These are phyloP conservation scores for Thripadectes ignobilis DNA, from an alignment of 2,797 vertebrate genomes.

Conservation along the genomic window DNA sequence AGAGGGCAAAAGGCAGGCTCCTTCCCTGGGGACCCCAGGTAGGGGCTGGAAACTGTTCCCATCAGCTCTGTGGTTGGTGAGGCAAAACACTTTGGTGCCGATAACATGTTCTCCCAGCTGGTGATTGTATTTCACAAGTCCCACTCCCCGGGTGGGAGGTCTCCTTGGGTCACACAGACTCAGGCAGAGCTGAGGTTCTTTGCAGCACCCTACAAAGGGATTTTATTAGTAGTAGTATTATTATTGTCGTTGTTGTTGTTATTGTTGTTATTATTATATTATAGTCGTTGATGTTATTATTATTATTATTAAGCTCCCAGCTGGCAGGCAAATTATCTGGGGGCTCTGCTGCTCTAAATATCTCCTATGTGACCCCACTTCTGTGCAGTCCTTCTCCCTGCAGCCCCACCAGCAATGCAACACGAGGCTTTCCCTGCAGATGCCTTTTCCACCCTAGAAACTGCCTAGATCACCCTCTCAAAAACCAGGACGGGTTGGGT, in stretches of 20 bases:
- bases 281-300: neutral
- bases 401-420: accelerated
- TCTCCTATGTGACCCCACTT: neutral
- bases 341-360: neutral
- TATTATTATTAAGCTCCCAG: neutral
- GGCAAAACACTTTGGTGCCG: accelerated
- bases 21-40: neutral
- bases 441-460: neutral
- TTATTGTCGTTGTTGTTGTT: neutral
- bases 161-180: neutral
- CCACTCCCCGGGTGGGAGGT: accelerated
- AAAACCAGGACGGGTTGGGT: accelerated
- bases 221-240: neutral
- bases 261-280: neutral
- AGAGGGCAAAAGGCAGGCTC: neutral
- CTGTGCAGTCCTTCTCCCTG: neutral
- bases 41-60: neutral
- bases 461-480: accelerated
- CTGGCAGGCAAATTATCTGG: neutral
- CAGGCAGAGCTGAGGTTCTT: neutral
- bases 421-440: neutral
- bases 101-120: accelerated
- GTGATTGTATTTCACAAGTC: neutral
- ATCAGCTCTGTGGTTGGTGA: neutral
- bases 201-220: neutral